phyloP scores from a whole-genome alignment of 2,113 vertebrate species.

The Isurus oxyrinchus region DNA sequence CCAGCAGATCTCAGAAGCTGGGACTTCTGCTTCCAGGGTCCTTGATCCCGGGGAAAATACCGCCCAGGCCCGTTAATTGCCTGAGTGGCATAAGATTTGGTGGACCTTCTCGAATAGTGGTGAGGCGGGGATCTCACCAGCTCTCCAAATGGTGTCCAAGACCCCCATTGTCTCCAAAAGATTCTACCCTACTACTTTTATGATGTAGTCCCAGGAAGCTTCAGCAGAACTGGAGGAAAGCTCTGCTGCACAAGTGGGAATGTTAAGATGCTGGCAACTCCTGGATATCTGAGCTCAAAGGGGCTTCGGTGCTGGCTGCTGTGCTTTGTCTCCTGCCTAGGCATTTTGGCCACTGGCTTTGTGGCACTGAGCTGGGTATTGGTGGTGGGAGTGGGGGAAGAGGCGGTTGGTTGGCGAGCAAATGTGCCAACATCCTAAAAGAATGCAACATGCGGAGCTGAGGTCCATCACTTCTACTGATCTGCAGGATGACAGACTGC shows the following conservation, averaged over 20 bases:
- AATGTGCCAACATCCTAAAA: not conserved
- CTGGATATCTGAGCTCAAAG: not conserved
- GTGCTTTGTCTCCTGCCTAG: not conserved
- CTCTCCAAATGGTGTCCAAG: no score
- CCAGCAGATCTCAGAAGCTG: no score
- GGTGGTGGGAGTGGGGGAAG: not conserved
- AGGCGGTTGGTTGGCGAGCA: not conserved
- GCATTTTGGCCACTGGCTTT: not conserved
- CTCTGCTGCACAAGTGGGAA: not conserved
- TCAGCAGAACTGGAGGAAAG: not conserved
- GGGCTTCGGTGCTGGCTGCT: not conserved
- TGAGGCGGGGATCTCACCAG: no score
- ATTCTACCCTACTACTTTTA: no score
- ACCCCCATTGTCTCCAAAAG: no score
- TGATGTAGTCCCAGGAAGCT: no score
- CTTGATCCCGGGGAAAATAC: no score
- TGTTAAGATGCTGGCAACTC: not conserved
- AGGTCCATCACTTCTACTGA: not conserved
- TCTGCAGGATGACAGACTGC: not conserved
- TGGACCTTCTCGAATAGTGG: no score
- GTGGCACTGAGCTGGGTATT: not conserved
- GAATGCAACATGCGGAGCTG: not conserved
- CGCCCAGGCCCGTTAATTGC: no score
- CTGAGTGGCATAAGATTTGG: no score
- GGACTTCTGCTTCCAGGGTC: no score